A percentile compares a stretch with the other conserved stretches of the same genome.
Conservation (phyloP, 2,888 invertebrate species). For the Melanophora roralis region DNA sequence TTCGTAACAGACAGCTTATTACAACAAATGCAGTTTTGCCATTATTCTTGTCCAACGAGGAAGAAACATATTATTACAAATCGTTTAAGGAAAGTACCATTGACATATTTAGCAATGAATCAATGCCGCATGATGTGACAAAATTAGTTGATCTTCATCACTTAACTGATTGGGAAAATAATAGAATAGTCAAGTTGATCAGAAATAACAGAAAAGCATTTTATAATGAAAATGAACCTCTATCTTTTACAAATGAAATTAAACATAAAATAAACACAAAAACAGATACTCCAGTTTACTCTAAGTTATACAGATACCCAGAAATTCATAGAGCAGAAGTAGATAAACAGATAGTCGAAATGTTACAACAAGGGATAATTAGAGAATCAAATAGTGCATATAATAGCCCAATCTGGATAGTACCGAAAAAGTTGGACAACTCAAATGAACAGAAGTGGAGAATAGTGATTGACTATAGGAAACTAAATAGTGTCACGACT, state of each 20-base stretch:
- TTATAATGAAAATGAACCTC: background rate
- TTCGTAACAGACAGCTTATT: conserved; percentile 1
- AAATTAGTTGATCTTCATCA: background rate
- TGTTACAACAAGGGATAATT: background rate
- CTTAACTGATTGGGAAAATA: background rate
- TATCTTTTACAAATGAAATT: conserved; percentile 1
- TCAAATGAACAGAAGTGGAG: background rate
- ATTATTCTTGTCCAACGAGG: background rate
- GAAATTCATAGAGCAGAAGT: background rate
- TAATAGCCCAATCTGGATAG: background rate
- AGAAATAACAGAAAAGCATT: background rate
- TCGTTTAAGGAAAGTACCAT: background rate
- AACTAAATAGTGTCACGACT: background rate
- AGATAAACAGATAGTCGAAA: background rate
- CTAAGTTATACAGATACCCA: background rate
- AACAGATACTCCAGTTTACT: background rate
- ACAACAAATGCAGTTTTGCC: background rate
- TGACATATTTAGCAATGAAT: background rate
- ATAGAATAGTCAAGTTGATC: background rate
- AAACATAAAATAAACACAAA: background rate
- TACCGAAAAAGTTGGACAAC: background rate
- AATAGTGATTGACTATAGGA: background rate
- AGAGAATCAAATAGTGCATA: background rate
- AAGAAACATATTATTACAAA: background rate
- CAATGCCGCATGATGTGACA: background rate